Evolutionary conservation across 1,140 invertebrate genomes (phyloP), one percentile per base, ranked within the genome.

Genomic region (Hylaeus anthracinus): DNA sequence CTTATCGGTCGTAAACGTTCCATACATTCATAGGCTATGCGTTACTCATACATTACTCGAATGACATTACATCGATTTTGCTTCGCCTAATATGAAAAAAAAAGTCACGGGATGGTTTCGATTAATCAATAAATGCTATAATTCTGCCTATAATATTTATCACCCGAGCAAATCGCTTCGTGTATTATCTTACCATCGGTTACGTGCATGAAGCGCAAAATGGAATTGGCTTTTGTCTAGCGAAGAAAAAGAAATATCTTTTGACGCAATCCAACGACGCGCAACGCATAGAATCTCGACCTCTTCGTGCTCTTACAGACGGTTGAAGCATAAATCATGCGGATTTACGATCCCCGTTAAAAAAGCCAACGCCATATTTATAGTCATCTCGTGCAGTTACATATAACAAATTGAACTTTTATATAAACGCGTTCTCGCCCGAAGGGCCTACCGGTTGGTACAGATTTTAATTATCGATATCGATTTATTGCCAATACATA

Each of bases 391-490:
- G 89, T 86, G 85, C 90, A 92, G 92, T 93, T 92, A 92, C 92
- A 91, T 90, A 90, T 92, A 93, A 93, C 92, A 93, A 93, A 93
- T 93, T 93, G 91, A 93, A 93, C 91, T 92, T 92, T 93, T 92
- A 91, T 92, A 93, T 86, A 91, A 90, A 89, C 86, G 88, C 79
- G 81, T 48, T 79, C 79, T 70, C 88, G 82, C 73, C 66, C 73
- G 60, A 51, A 73, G 74, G 74, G 72, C 64, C 75, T 64, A 73
- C 83, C 64, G 81, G 41, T 76, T 53, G 79, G 83, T 82, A 67
- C 90, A 93, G 92, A 93, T 93, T 93, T 93, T 92, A 93, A 93
- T 93, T 93, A 93, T 92, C 92, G 92, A 93, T 93, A 93, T 93
- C 91, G 92, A 93, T 93, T 93, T 92, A 92, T 92, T 90, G 91